Conservation (phyloP, 2,888 invertebrate species). For the Eucera pruinosa region DNA sequence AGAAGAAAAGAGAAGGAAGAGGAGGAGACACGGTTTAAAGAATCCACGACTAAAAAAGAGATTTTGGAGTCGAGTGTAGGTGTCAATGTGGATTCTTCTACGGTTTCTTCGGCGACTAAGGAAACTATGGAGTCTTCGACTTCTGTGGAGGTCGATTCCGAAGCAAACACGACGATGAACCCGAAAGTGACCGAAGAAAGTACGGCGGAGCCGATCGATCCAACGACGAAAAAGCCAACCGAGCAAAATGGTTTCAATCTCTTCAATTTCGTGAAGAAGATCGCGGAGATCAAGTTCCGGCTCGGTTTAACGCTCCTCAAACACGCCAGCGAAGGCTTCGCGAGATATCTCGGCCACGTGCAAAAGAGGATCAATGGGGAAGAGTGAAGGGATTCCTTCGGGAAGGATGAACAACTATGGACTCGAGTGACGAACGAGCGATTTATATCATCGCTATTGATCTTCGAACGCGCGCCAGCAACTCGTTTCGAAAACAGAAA, state of each 20-base stretch:
- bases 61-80: conserved; percentile 1
- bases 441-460: not conserved
- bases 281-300: conserved; percentile 89
- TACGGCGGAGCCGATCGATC: conserved; percentile 71
- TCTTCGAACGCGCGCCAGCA: conserved; percentile 11
- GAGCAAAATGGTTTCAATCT: conserved; percentile 79
- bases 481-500: conserved; percentile 6
- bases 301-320: conserved; percentile 89
- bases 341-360: conserved; percentile 87
- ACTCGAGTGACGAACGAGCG: conserved; percentile 28
- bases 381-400: conserved; percentile 63
- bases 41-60: conserved; percentile 8
- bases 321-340: conserved; percentile 88
- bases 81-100: not conserved
- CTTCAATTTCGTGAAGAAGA: conserved; percentile 87
- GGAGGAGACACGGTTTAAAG: conserved; percentile 40
- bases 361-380: conserved; percentile 84
- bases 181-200: conserved; percentile 62
- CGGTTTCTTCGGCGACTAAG: conserved; percentile 3
- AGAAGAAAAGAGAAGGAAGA: conserved; percentile 61
- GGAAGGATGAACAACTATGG: conserved; percentile 6
- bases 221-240: conserved; percentile 63
- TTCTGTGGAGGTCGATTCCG: conserved; percentile 1
- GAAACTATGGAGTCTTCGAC: conserved; percentile 10
- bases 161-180: conserved; percentile 23